Conservation (phyloP, 2,113 vertebrate species). For the Myotis brandtii region DNA sequence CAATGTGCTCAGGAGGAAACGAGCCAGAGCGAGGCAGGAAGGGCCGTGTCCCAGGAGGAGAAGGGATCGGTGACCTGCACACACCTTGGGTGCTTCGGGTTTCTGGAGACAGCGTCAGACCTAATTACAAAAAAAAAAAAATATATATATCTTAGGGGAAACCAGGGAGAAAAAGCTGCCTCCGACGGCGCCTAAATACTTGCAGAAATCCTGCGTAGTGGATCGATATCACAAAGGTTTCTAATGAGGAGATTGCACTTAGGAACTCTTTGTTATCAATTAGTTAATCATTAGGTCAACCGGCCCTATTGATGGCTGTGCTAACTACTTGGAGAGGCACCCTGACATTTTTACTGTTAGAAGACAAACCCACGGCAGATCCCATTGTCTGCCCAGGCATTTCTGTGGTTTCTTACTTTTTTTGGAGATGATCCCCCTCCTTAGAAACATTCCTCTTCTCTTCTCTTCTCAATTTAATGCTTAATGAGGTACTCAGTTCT, state of each 20-base stretch:
- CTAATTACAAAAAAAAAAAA: background rate
- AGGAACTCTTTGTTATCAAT: constrained; percentile 30
- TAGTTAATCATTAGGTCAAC: constrained; percentile 54
- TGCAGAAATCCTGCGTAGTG: background rate
- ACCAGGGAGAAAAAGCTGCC: background rate
- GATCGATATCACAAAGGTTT: background rate
- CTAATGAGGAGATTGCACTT: constrained; percentile 18
- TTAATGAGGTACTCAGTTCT: background rate
- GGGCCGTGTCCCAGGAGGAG: background rate
- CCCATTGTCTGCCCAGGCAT: background rate
- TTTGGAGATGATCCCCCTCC: background rate
- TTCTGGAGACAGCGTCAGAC: background rate
- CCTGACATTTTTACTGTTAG: constrained; percentile 10
- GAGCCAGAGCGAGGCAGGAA: background rate
- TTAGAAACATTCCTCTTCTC: background rate
- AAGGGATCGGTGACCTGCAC: fast-evolving
- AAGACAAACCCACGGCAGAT: background rate
- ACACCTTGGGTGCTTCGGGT: background rate
- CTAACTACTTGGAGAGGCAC: background rate
- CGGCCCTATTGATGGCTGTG: background rate
- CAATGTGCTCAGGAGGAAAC: background rate
- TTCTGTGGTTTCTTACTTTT: background rate
- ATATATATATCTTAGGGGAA: no score
- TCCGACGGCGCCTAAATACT: background rate
- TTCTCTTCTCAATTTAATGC: background rate